These are phyloP conservation scores for Sylvia borin DNA, from an alignment of 2,797 vertebrate species.

Conservation along the genomic window DNA sequence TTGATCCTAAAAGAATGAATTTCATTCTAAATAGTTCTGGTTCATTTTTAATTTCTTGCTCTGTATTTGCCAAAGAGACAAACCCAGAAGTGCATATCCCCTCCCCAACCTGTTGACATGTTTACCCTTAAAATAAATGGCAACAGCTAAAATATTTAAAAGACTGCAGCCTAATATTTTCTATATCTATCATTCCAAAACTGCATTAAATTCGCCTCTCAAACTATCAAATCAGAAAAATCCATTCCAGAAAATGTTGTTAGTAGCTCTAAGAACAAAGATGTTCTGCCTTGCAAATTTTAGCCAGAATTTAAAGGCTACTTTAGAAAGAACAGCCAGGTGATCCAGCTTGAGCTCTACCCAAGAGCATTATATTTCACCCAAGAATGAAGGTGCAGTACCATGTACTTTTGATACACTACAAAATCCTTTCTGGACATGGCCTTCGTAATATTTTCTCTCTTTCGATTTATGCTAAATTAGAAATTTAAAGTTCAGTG, in stretches of 20 bases:
- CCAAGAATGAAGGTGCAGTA: background rate
- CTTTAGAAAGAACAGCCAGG: background rate
- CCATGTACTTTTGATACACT: background rate
- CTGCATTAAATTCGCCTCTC: background rate
- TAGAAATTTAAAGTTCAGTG: background rate
- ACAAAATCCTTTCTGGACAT: background rate
- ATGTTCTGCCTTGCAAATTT: background rate
- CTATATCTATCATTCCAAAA: background rate
- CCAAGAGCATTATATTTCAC: background rate
- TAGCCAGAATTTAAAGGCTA: background rate
- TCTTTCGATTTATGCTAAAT: background rate
- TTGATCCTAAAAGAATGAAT: conserved; percentile 55
- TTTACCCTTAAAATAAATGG: background rate
- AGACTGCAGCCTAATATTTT: background rate
- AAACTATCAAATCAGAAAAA: background rate
- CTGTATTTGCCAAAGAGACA: conserved; percentile 36
- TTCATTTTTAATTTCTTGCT: conserved; percentile 40
- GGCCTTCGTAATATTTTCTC: background rate
- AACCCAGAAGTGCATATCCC: conserved; percentile 19
- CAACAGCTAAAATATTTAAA: background rate
- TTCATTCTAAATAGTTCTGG: conserved; percentile 44
- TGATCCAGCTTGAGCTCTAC: background rate
- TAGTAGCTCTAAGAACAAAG: background rate
- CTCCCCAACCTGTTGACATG: background rate
- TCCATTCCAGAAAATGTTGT: background rate